phyloP scores from a whole-genome alignment of 1,140 invertebrate genomes.

The Euura lappo region DNA sequence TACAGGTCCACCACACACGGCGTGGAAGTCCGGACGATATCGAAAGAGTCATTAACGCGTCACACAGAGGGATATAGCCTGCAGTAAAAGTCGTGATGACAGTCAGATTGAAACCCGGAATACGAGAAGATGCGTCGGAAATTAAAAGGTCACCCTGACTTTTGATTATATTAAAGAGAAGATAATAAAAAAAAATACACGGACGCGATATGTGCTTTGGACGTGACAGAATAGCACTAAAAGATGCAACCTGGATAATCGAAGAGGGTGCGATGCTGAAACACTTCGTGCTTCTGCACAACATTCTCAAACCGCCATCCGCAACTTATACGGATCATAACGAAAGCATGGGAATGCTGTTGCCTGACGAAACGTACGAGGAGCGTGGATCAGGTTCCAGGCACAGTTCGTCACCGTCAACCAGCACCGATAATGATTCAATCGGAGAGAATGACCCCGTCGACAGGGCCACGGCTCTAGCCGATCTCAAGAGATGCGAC shows the following conservation, averaged over 20 bases:
- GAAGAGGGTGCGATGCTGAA: slow-evolving; percentile 2
- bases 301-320: neutral
- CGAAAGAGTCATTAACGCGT: too few species aligned
- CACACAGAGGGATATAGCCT: too few species aligned
- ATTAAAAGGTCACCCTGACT: too few species aligned
- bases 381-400: slow-evolving; percentile 45
- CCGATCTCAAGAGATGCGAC: slow-evolving; percentile 66
- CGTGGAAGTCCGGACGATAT: too few species aligned
- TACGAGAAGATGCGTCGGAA: too few species aligned
- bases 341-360: slow-evolving; percentile 61
- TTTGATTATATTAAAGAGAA: slow-evolving; percentile 11
- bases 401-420: slow-evolving; percentile 26
- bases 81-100: too few species aligned
- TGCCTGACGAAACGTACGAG: slow-evolving; percentile 73
- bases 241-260: slow-evolving; percentile 18
- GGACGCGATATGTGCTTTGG: slow-evolving; percentile 6
- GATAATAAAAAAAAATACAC: neutral
- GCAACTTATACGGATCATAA: neutral
- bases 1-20: too few species aligned
- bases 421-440: neutral
- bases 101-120: too few species aligned
- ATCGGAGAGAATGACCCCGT: slow-evolving; percentile 34
- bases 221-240: slow-evolving; percentile 8
- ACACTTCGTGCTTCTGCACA: neutral
- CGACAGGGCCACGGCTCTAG: slow-evolving; percentile 59